Conservation (phyloP, 2,888 invertebrate genomes). For the Cephus spinipes region DNA sequence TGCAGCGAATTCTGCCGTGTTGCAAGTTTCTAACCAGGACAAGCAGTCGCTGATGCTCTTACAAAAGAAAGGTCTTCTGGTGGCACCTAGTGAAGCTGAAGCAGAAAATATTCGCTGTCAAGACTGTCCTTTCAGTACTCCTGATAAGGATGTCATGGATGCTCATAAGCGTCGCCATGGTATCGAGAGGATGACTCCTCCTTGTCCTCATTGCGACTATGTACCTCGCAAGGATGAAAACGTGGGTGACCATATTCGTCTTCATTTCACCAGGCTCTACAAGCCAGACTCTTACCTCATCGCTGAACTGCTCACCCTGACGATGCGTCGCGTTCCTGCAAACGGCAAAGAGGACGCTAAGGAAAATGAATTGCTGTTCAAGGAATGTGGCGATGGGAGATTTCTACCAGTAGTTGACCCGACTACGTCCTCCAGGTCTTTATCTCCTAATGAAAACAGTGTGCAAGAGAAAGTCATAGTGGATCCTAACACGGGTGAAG, state of each 20-base stretch:
- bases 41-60: constrained; percentile 53
- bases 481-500: constrained; percentile 60
- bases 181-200: constrained; percentile 56
- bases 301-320: constrained; percentile 50
- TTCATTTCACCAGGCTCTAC: constrained; percentile 58
- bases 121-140: constrained; percentile 52
- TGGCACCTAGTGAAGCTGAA: constrained; percentile 30
- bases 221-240: constrained; percentile 60
- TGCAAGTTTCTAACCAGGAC: constrained; percentile 56
- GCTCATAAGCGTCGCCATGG: constrained; percentile 58
- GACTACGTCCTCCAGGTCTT: constrained; percentile 26
- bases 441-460: constrained; percentile 21
- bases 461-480: constrained; percentile 53
- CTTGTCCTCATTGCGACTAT: constrained; percentile 61
- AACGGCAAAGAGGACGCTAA: constrained; percentile 39
- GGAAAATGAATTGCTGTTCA: constrained; percentile 48
- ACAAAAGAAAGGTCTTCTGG: constrained; percentile 44
- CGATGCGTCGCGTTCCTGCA: constrained; percentile 39
- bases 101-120: constrained; percentile 45
- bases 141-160: constrained; percentile 55
- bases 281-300: constrained; percentile 61
- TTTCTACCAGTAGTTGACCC: constrained; percentile 48
- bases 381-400: constrained; percentile 52
- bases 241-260: constrained; percentile 52
- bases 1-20: constrained; percentile 14